Base-by-base conservation (phyloP, 1,140 invertebrate species). In the Apis laboriosa region DNA sequence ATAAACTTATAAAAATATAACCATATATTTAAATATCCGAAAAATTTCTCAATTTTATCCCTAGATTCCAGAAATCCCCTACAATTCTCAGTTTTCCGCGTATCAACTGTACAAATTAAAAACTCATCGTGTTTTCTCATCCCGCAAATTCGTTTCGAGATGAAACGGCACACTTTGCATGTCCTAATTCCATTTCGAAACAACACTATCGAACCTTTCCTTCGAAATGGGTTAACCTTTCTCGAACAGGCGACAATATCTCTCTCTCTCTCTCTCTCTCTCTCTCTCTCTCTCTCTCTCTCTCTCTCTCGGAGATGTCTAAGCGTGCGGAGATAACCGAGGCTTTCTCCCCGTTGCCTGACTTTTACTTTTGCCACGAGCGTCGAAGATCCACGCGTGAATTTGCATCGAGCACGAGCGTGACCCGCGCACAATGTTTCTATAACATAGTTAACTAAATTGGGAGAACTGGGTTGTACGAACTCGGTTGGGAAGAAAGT, bases 311-410 rank as follows among this genome's bases (percentile, higher is more conserved):
- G 9, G 24, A 68, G 63, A 51, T 77, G 73, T 77, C 64, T 66
- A 68, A 63, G 61, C 8, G 5, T 61, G 19, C 17, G 28, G 28
- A 58, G 28, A 75, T 43, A 72, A 68, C 64, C 70, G 58, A 51
- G 67, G 90, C 92, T 94, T 93, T 93, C 93, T 92, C 92, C 89
- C 13, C 71, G 90, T 90, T 92, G 91, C 79, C 80, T 81, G 90
- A 93, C 93, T 93, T 94, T 94, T 94, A 94, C 93, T 94, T 94
- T 94, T 93, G 92, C 93, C 90, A 89, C 89, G 74, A 84, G 92
- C 91, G 90, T 92, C 87, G 87, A 88, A 75, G 63, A 87, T 87
- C 83, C 13, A 9, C 60, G 58, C 71, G 51, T 61, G 21, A 2
- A 58, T 67, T 60, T 28, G 56, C 24, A 51, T 13, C 28, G 70